These are phyloP conservation scores for Thamnophis elegans DNA, from an alignment of 2,797 vertebrate genomes.

Conservation along the genomic window DNA sequence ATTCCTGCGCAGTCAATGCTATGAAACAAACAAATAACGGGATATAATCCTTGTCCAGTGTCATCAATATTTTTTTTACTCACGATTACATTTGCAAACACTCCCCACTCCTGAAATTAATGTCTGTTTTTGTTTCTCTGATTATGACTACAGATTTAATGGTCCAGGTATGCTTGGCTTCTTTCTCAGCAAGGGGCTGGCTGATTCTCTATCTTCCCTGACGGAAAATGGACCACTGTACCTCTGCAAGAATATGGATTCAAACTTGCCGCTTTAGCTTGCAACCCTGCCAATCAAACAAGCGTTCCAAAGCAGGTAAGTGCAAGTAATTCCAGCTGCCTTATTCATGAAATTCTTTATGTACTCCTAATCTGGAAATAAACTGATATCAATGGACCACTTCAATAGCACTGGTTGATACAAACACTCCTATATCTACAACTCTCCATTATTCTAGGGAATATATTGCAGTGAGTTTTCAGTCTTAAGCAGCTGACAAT, in stretches of 20 bases:
- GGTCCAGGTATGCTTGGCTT: not conserved
- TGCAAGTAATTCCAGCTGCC: not conserved
- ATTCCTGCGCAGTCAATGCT: conserved; percentile 98
- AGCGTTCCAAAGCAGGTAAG: not conserved
- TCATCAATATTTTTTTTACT: not conserved
- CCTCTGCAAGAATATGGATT: not conserved
- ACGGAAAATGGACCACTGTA: not conserved
- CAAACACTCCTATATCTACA: not conserved
- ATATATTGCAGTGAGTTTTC: not conserved
- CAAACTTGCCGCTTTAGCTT: no score
- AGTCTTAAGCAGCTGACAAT: not conserved
- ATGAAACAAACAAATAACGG: not conserved
- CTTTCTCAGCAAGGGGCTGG: not conserved
- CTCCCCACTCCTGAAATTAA: not conserved
- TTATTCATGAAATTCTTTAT: not conserved
- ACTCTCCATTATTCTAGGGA: not conserved
- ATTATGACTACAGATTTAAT: not conserved
- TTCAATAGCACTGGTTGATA: not conserved
- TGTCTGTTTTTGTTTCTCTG: rapidly evolving
- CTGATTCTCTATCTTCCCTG: not conserved
- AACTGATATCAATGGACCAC: not conserved
- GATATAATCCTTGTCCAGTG: not conserved
- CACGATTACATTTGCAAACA: not conserved
- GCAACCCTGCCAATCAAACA: not conserved
- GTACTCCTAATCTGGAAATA: not conserved